Percentiles rank a stretch among this genome's conserved stretches.
These are phyloP conservation scores for Microtus pennsylvanicus DNA, from an alignment of 2,113 vertebrate species.

Conservation along the genomic window DNA sequence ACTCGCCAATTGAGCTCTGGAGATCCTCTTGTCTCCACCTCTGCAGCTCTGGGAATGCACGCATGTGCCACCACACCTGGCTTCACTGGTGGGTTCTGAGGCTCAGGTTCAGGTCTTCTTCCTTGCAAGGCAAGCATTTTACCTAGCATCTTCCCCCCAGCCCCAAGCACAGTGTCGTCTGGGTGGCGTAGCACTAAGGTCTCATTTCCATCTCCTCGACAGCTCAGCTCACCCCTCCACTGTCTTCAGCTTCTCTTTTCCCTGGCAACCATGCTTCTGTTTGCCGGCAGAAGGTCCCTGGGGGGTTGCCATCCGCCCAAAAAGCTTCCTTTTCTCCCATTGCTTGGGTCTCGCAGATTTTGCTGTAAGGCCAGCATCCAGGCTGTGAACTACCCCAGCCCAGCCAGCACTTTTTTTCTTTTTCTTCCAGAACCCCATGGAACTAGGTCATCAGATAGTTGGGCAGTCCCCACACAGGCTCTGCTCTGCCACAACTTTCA, in stretches of 20 bases:
- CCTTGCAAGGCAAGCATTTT: background rate
- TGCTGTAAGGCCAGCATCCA: background rate
- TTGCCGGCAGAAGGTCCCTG: slow-evolving; percentile 31
- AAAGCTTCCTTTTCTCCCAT: slow-evolving; percentile 27
- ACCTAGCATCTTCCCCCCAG: background rate
- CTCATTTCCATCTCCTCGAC: background rate
- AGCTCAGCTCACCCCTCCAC: background rate
- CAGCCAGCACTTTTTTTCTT: background rate
- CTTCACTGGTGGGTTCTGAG: background rate
- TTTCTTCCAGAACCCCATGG: slow-evolving; percentile 48
- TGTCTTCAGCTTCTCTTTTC: background rate
- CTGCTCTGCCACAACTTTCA: slow-evolving; percentile 58
- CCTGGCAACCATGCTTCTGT: background rate
- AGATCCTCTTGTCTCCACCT: background rate
- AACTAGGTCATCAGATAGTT: slow-evolving; percentile 66
- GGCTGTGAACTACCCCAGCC: slow-evolving; percentile 27
- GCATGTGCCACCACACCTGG: too few species aligned
- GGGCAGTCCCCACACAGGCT: slow-evolving; percentile 71
- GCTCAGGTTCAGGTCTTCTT: background rate
- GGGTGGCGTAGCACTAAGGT: background rate
- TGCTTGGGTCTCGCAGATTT: background rate
- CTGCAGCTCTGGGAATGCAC: too few species aligned
- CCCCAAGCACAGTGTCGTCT: too few species aligned
- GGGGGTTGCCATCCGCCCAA: slow-evolving; percentile 30
- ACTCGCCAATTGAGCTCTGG: background rate